Evolutionary conservation across 2,113 vertebrate species (phyloP).

Genomic region (Atlantisia rogersi): DNA sequence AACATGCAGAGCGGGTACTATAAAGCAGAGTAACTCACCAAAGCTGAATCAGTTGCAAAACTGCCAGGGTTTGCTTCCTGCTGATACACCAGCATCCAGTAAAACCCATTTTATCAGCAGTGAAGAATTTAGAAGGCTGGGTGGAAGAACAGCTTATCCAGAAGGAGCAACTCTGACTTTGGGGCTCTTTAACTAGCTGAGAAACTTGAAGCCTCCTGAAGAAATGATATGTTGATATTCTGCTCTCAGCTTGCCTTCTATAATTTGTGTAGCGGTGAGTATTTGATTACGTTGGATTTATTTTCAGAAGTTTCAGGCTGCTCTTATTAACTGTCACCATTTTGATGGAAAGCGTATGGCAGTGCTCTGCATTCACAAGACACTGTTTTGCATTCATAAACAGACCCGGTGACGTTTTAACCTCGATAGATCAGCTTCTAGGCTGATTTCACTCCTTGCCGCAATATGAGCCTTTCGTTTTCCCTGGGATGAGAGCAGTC

Average conservation of each 20-base stretch:
- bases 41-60: neutral
- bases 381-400: conserved; percentile 57
- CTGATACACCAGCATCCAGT: neutral
- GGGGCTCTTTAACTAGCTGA: conserved; percentile 14
- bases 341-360: conserved; percentile 31
- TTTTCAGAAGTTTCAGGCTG: conserved; percentile 71
- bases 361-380: conserved; percentile 33
- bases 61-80: neutral
- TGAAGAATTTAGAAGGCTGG: neutral
- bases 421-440: neutral
- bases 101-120: neutral
- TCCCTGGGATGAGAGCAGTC: conserved; percentile 26
- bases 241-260: conserved; percentile 35
- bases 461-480: neutral
- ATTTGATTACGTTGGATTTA: conserved; percentile 72
- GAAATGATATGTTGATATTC: conserved; percentile 58
- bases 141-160: neutral
- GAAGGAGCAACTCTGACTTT: neutral
- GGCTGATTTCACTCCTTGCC: conserved; percentile 13
- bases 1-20: neutral
- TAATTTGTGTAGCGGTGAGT: conserved; percentile 56
- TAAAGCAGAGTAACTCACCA: neutral
- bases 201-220: conserved; percentile 26
- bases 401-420: neutral
- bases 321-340: conserved; percentile 68